phyloP scores from a whole-genome alignment of 2,888 invertebrate genomes.

The Capitulum mitella region DNA sequence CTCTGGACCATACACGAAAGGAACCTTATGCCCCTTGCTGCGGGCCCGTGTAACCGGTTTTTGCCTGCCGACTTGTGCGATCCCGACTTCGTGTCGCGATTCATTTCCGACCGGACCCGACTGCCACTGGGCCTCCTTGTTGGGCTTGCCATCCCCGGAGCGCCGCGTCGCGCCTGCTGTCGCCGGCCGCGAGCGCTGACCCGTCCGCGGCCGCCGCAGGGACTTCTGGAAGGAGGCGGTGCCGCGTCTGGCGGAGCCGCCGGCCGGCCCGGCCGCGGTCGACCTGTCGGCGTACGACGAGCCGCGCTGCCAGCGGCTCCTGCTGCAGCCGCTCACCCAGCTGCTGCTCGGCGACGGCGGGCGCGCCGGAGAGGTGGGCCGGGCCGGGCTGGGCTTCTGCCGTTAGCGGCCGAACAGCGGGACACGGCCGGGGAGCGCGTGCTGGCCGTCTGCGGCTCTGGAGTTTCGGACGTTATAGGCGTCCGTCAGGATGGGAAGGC shows the following conservation, averaged over 20 bases:
- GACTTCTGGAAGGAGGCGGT: conserved; percentile 3
- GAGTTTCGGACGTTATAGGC: no score
- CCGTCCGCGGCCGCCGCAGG: background rate
- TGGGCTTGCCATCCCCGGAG: no score
- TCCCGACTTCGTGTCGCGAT: background rate
- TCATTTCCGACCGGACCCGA: no score
- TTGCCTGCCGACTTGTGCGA: background rate
- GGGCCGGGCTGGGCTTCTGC: no score
- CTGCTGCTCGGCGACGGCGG: background rate
- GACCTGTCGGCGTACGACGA: background rate
- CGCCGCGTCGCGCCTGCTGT: background rate
- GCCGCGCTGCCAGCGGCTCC: background rate
- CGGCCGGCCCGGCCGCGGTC: background rate
- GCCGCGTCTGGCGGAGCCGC: background rate
- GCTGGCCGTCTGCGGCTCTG: no score
- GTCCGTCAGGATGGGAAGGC: no score
- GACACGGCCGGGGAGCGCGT: no score
- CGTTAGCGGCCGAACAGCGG: no score
- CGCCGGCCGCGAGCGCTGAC: background rate
- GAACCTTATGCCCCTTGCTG: no score
- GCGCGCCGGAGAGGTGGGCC: background rate
- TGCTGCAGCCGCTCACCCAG: background rate
- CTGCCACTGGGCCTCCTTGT: no score
- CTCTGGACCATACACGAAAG: no score
- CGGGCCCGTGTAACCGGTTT: no score